Base-by-base conservation (phyloP, 2,797 vertebrate species). In the Cheirogaleus major region DNA sequence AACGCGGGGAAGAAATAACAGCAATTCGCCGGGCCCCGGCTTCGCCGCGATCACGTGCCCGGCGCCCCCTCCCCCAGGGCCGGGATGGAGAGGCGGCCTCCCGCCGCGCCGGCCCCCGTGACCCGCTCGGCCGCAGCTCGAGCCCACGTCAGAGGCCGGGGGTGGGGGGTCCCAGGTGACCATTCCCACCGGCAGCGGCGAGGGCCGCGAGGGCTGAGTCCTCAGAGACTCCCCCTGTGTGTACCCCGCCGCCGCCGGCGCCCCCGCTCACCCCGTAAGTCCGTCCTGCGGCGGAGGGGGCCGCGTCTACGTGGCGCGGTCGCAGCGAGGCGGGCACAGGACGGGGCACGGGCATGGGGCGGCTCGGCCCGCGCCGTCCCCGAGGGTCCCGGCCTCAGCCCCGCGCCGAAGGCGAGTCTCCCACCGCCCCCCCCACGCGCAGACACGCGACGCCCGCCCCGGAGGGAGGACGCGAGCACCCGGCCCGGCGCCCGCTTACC, bases 401-500 rank as follows among this genome's bases (percentile, higher is more conserved):
- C 57, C 22, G 12, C 41, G 43, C 48, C 11, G 27, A 27, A n/a
- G 1, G 3, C 63, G 17, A 15, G 14, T 38, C 82, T 45, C 15
- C 7, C 4, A 4, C 17, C 63, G 20, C 12, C 48, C 13, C 18
- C 30, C 22, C 27, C 20, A 23, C 12, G 32, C 50, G 43, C 17
- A 23, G 55, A 50, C 22, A 25, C 43, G 27, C 65, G 30, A 7
- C 43, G 18, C 59, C 67, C 23, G 14, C 75, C 50, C 52, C 52
- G 5, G 41, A 5, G 20, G 15, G 7, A 38, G 12, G 45, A 70
- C 76, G 78, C 79, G 65, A 70, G 73, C 48, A 78, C 72, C 35
- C 65, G 61, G 65, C 9, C 63, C n/a, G 15, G 63, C 70, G 45
- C 73, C 59, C 78, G 22, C 95, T 96, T 73, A 97, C 97, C 97